These are phyloP conservation scores for Lamellibrachia satsuma DNA, from an alignment of 2,888 invertebrate genomes.

Conservation along the genomic window DNA sequence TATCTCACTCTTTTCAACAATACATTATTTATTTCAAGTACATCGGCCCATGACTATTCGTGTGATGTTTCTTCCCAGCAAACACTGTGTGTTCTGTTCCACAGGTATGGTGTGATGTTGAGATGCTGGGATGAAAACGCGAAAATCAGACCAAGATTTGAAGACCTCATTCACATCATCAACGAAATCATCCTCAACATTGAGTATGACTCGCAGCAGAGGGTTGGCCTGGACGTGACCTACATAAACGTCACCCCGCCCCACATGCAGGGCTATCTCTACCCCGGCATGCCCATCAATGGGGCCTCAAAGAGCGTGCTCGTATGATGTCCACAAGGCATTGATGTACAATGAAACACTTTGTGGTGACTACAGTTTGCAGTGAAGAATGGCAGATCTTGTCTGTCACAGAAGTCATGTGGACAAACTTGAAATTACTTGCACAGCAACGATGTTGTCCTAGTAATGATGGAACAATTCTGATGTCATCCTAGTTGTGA, in stretches of 20 bases:
- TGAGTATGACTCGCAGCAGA: conserved; percentile 30
- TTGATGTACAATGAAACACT: background rate
- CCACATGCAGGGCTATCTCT: conserved; percentile 28
- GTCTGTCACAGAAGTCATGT: background rate
- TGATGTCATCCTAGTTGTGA: background rate
- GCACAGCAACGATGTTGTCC: background rate
- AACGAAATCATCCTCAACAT: conserved; percentile 36
- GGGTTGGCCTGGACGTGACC: conserved; percentile 32
- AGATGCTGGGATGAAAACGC: conserved; percentile 41
- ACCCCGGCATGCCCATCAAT: conserved; percentile 27
- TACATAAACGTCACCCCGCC: conserved; percentile 36
- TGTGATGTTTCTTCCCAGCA: background rate
- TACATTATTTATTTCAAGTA: background rate
- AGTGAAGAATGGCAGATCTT: background rate
- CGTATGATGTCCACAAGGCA: background rate
- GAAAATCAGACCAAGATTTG: conserved; percentile 37
- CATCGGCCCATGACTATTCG: background rate
- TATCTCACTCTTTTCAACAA: background rate
- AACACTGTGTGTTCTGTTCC: background rate
- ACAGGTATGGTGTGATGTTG: conserved; percentile 40
- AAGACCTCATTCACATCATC: conserved; percentile 35
- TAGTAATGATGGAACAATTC: background rate
- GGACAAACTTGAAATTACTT: background rate
- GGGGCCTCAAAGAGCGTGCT: background rate
- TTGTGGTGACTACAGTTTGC: background rate